These are phyloP conservation scores for Pseudochromis fuscus DNA, from an alignment of 2,797 vertebrate genomes.

Conservation along the genomic window DNA sequence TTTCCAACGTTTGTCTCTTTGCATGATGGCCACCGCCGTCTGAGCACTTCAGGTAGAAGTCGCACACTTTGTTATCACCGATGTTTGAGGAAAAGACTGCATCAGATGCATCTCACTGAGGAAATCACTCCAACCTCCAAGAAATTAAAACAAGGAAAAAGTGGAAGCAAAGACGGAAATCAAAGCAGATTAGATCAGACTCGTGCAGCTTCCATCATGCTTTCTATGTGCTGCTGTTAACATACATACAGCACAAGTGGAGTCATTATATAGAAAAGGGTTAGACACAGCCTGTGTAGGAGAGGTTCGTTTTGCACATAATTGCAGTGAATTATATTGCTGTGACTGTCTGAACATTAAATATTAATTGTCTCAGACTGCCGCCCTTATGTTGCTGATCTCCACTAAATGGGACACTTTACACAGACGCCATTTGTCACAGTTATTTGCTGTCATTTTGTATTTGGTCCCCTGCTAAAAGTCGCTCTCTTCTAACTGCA, in stretches of 20 bases:
- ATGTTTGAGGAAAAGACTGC: slow-evolving; percentile 16
- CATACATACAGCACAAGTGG: neutral
- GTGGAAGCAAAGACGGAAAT: slow-evolving; percentile 44
- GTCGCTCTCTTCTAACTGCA: slow-evolving; percentile 38
- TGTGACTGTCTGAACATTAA: slow-evolving; percentile 63
- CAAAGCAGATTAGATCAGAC: slow-evolving; percentile 50
- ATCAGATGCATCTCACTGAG: slow-evolving; percentile 32
- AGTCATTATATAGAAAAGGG: neutral
- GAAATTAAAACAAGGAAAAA: slow-evolving; percentile 61
- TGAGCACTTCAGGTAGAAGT: slow-evolving; percentile 86
- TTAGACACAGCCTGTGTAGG: slow-evolving; percentile 13
- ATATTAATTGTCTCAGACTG: slow-evolving; percentile 74
- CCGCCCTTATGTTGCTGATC: slow-evolving; percentile 67
- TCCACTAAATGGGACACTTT: slow-evolving; percentile 67
- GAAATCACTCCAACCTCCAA: slow-evolving; percentile 47
- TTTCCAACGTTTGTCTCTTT: neutral
- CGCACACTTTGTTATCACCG: neutral
- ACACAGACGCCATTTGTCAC: slow-evolving; percentile 66
- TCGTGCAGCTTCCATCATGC: slow-evolving; percentile 33
- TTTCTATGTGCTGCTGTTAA: slow-evolving; percentile 6
- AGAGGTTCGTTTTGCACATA: slow-evolving; percentile 57
- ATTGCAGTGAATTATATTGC: slow-evolving; percentile 61
- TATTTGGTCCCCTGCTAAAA: slow-evolving; percentile 49
- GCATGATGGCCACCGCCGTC: slow-evolving; percentile 84
- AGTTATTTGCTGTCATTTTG: slow-evolving; percentile 70